A percentile compares a stretch with the other conserved stretches of the same genome.
Conservation (phyloP, 1,140 invertebrate genomes). For the Papilio aristodemus region DNA sequence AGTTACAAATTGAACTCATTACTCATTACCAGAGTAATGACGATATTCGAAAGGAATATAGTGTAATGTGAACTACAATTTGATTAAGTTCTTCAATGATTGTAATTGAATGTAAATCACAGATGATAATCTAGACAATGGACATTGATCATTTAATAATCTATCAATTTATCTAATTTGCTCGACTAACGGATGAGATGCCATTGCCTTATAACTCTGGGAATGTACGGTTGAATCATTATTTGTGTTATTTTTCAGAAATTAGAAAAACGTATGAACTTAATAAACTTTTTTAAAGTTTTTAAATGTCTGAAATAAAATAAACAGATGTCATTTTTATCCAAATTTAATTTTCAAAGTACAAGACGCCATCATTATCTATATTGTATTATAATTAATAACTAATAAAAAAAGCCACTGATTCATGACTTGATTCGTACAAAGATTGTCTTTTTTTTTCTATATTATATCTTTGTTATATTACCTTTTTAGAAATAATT, state of each 20-base stretch:
- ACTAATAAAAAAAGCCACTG: no score
- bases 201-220: neutral
- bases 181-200: constrained; percentile 4
- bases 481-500: neutral
- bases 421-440: no score
- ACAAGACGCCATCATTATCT: no score
- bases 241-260: neutral
- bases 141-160: constrained; percentile 25
- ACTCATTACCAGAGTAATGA: neutral
- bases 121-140: constrained; percentile 20
- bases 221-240: neutral
- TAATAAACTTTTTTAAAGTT: neutral
- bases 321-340: no score
- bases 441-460: no score
- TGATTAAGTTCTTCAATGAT: constrained; percentile 19
- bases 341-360: no score
- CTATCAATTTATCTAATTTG: constrained; percentile 25
- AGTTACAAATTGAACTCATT: neutral
- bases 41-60: constrained; percentile 4
- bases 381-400: no score
- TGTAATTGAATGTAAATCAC: constrained; percentile 27
- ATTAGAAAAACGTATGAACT: no score
- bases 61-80: neutral
- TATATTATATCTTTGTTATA: no score
- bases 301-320: no score